Base-by-base conservation (phyloP, 1,140 invertebrate species). In the Triops cancriformis region DNA sequence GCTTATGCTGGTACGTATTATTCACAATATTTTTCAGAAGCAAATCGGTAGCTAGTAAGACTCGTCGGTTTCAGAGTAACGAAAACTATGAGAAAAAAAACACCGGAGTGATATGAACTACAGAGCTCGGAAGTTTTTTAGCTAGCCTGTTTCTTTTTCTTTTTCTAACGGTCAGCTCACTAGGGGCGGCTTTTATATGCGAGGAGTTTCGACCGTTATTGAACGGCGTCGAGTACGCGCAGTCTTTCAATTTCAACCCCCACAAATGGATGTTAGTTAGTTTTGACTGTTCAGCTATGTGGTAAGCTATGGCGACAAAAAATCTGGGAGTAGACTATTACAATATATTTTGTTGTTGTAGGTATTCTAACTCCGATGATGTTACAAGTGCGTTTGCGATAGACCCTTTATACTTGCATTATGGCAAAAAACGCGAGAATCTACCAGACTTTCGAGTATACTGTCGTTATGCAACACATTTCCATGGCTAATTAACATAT, bases 311-410 rank as follows among this genome's bases (percentile, higher is more conserved):
- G n/a, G n/a, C n/a, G n/a, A n/a, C n/a, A n/a, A n/a, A n/a, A n/a
- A n/a, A n/a, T n/a, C n/a, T n/a, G n/a, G n/a, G n/a, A n/a, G n/a
- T n/a, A n/a, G n/a, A n/a, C n/a, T n/a, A n/a, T n/a, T n/a, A n/a
- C n/a, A n/a, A n/a, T n/a, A n/a, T n/a, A n/a, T n/a, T n/a, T n/a
- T 77, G 31, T 79, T 76, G 28, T 18, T 23, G 80, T n/a, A 92
- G 91, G 91, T 88, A 98, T 0, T 97, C 96, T 83, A 91, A 98
- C 83, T 95, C 95, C 18, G 90, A 90, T 14, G 92, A 93, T 86
- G 88, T 98, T 5, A 93, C 98, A 73, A 90, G 95, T 86, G 94
- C 96, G 0, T 99, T 99, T 85, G 97, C 96, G 82, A 95, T 99
- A 0, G 97, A 99, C 86, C 96, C 97, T 0, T 85, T 98, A 0